Evolutionary conservation across 2,888 invertebrate genomes (phyloP).

Genomic region (Drosophila meridiana): DNA sequence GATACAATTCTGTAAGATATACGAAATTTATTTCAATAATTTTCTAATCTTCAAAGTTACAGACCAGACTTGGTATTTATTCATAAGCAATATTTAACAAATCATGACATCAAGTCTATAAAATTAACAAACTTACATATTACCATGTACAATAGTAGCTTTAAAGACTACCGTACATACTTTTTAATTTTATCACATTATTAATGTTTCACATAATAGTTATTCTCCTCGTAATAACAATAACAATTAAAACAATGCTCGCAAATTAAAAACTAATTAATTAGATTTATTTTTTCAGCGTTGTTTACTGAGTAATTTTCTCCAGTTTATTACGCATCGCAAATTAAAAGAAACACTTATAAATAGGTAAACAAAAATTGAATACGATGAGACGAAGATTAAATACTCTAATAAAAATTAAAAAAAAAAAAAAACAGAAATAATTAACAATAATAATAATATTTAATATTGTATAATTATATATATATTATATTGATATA

Average conservation of each 20-base stretch:
- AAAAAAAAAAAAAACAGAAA: not conserved
- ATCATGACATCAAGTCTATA: not conserved
- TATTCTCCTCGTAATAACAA: not conserved
- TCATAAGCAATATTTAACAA: too few species aligned
- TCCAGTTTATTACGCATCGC: conserved; percentile 8
- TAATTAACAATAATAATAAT: not conserved
- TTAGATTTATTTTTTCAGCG: not conserved
- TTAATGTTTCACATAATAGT: not conserved
- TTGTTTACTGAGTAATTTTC: conserved; percentile 1
- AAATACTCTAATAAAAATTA: conserved; percentile 6
- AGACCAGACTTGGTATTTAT: too few species aligned
- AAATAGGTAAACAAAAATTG: not conserved
- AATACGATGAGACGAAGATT: not conserved
- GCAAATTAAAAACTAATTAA: not conserved
- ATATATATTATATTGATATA: not conserved
- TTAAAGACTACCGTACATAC: not conserved
- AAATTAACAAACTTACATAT: not conserved
- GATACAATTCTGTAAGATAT: too few species aligned
- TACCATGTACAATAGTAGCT: too few species aligned
- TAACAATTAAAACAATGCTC: not conserved
- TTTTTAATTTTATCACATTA: not conserved
- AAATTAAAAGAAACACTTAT: conserved; percentile 1
- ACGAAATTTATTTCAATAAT: too few species aligned
- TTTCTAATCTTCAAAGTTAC: too few species aligned
- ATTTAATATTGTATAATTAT: not conserved